Evolutionary conservation across 2,888 invertebrate species (phyloP).

Genomic region (Hydroisotoma schaefferi): DNA sequence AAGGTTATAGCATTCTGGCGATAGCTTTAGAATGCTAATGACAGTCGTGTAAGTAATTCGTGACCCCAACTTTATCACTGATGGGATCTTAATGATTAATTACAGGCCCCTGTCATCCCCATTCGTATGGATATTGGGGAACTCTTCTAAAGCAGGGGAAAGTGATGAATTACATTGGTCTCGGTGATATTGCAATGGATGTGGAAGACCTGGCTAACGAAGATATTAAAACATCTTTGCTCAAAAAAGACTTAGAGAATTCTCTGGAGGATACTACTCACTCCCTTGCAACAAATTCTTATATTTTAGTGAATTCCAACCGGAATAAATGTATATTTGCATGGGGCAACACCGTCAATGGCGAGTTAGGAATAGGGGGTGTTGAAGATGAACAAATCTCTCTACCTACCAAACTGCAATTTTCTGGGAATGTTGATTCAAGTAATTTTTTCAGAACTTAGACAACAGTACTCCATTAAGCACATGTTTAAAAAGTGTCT

Average conservation of each 20-base stretch:
- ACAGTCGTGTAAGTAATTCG: too few species aligned
- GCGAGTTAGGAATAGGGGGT: constrained; percentile 70
- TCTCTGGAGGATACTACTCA: neutral
- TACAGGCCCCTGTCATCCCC: too few species aligned
- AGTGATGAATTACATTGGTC: neutral
- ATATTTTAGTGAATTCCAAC: neutral
- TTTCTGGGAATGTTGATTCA: constrained; percentile 46
- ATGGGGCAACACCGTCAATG: constrained; percentile 74
- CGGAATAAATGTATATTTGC: constrained; percentile 57
- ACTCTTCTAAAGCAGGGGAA: neutral
- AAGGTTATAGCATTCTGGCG: too few species aligned
- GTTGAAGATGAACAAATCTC: constrained; percentile 63
- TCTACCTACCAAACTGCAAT: constrained; percentile 55
- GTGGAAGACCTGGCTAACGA: neutral
- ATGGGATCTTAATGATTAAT: too few species aligned
- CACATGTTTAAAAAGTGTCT: too few species aligned
- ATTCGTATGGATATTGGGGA: too few species aligned
- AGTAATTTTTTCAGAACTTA: too few species aligned
- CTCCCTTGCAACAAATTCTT: neutral
- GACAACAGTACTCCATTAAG: too few species aligned
- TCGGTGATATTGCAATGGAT: too few species aligned
- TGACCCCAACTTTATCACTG: too few species aligned
- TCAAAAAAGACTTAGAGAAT: constrained; percentile 2
- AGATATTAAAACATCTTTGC: neutral
- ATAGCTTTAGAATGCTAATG: too few species aligned